These are phyloP conservation scores for Drosophila varians DNA, from an alignment of 1,140 invertebrate species.

Conservation along the genomic window DNA sequence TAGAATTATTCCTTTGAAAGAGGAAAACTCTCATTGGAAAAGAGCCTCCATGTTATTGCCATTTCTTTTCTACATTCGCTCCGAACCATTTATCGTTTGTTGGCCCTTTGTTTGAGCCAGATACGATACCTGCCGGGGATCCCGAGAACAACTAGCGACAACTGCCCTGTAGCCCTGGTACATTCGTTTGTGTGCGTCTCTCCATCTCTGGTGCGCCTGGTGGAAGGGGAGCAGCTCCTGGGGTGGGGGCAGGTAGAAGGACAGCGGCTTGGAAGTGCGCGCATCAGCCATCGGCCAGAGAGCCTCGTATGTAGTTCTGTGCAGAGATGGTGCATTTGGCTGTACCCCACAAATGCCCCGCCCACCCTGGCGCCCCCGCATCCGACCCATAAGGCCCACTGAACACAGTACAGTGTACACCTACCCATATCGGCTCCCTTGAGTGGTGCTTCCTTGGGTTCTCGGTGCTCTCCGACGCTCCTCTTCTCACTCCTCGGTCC, in stretches of 20 bases:
- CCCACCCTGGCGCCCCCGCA: conserved; percentile 9
- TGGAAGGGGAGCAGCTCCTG: not conserved
- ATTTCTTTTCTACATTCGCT: not conserved
- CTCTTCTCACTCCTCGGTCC: not conserved
- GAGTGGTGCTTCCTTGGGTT: conserved; percentile 41
- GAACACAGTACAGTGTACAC: conserved; percentile 25
- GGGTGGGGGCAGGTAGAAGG: conserved; percentile 31
- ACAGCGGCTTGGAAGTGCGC: conserved; percentile 46
- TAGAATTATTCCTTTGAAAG: not conserved
- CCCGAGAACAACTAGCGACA: not conserved
- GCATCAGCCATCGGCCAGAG: conserved; percentile 19
- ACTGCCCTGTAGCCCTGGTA: conserved; percentile 28
- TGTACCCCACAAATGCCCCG: conserved; percentile 26
- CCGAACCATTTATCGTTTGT: not conserved
- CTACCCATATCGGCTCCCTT: conserved; percentile 34
- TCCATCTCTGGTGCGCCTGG: not conserved
- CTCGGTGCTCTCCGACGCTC: conserved; percentile 25
- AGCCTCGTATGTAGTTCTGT: conserved; percentile 20
- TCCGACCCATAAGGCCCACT: conserved; percentile 12
- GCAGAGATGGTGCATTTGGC: conserved; percentile 26
- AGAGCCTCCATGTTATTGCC: not conserved
- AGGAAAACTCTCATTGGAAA: not conserved
- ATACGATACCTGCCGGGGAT: not conserved
- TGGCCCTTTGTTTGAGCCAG: not conserved
- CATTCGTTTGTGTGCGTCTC: conserved; percentile 21